A percentile compares a stretch with the other conserved stretches of the same genome.
These are phyloP conservation scores for Polyodon spathula DNA, from an alignment of 2,113 vertebrate species.

Conservation along the genomic window DNA sequence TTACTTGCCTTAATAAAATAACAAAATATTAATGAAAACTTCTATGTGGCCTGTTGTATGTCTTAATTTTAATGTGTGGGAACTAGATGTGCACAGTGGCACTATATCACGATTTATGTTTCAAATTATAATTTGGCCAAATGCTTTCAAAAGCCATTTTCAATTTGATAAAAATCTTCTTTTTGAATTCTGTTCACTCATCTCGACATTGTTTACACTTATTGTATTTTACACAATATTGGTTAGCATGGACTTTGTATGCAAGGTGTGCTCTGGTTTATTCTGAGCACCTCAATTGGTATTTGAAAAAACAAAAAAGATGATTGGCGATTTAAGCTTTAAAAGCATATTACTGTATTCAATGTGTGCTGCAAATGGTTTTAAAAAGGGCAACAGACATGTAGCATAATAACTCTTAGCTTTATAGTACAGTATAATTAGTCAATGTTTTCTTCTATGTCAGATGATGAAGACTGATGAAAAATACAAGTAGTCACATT, in stretches of 20 bases:
- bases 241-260: not conserved
- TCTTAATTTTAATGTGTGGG: too few species aligned
- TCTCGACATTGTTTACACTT: not conserved
- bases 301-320: not conserved
- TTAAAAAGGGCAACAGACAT: too few species aligned
- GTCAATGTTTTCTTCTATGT: too few species aligned
- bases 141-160: conserved; percentile 1
- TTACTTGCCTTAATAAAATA: too few species aligned
- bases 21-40: too few species aligned
- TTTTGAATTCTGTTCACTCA: conserved; percentile 1
- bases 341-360: not conserved
- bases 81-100: too few species aligned
- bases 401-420: too few species aligned
- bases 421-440: too few species aligned
- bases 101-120: not conserved
- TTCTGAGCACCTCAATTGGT: not conserved
- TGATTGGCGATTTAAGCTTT: not conserved
- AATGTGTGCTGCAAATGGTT: not conserved
- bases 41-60: too few species aligned
- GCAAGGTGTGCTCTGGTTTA: not conserved
- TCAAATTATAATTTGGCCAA: not conserved
- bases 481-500: too few species aligned
- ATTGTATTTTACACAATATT: conserved; percentile 8
- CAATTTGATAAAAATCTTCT: conserved; percentile 3
- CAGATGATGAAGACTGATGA: too few species aligned